These are phyloP conservation scores for Rhopalosiphum nymphaeae DNA, from an alignment of 2,888 invertebrate genomes.

Conservation along the genomic window DNA sequence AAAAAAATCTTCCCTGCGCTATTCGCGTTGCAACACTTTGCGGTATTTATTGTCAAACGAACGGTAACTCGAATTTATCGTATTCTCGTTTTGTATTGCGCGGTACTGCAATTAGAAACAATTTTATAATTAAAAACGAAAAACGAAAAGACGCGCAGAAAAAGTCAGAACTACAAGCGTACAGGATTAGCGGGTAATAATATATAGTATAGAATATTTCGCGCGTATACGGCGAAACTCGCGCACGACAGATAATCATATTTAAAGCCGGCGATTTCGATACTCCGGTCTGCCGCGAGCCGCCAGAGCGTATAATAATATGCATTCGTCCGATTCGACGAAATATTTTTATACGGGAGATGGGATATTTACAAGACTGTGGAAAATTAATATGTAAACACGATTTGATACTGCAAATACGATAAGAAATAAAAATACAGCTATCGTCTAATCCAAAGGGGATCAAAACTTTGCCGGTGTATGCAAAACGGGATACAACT, in stretches of 20 bases:
- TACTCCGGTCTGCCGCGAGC: not conserved
- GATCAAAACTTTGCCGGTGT: slow-evolving; percentile 32
- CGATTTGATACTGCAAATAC: not conserved
- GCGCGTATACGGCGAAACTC: not conserved
- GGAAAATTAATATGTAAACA: slow-evolving; percentile 7
- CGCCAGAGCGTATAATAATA: not conserved
- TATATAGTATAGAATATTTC: not conserved
- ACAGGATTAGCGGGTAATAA: not conserved
- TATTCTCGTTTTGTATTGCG: not conserved
- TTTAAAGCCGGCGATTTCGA: not conserved
- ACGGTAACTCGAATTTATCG: not conserved
- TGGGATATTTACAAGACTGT: not conserved
- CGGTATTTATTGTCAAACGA: not conserved
- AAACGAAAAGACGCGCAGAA: not conserved
- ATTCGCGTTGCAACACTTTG: not conserved
- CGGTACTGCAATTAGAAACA: not conserved
- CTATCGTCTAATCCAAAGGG: not conserved
- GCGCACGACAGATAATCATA: not conserved
- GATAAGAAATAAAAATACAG: slow-evolving; percentile 18
- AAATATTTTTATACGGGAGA: not conserved
- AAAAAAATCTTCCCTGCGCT: not conserved
- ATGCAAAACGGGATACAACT: slow-evolving; percentile 5
- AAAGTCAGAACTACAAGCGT: not conserved
- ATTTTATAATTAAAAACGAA: not conserved
- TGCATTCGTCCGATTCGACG: not conserved